Evolutionary conservation across 1,140 invertebrate species (phyloP).

Genomic region (Drosophila nigrodunni): DNA sequence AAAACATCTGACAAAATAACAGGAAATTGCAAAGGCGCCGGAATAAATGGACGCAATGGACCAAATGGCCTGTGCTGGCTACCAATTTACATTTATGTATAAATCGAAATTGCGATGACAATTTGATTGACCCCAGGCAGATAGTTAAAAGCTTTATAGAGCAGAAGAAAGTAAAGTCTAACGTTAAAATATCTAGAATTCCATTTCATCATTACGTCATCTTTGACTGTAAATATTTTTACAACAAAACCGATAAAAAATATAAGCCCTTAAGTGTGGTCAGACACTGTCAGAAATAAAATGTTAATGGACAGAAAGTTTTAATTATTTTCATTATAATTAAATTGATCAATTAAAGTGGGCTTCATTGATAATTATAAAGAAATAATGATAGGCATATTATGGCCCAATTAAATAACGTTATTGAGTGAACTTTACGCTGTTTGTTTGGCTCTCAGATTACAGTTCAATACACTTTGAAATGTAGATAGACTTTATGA

Average conservation of each 20-base stretch:
- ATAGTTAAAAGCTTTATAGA: constrained; percentile 36
- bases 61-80: neutral
- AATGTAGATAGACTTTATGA: no score
- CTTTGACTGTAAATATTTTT: constrained; percentile 21
- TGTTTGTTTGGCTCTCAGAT: no score
- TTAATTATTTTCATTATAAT: constrained; percentile 6
- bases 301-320: neutral
- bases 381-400: neutral
- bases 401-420: neutral
- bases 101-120: constrained; percentile 26
- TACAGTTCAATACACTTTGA: no score
- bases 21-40: constrained; percentile 63
- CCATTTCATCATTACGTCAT: constrained; percentile 22
- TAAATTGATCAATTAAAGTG: constrained; percentile 11
- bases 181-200: constrained; percentile 23
- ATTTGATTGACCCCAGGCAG: constrained; percentile 33
- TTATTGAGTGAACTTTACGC: neutral
- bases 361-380: constrained; percentile 1
- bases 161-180: constrained; percentile 26
- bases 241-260: constrained; percentile 9
- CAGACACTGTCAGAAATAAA: neutral
- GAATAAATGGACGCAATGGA: constrained; percentile 9
- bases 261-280: constrained; percentile 37
- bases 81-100: neutral
- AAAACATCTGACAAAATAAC: constrained; percentile 34